These are phyloP conservation scores for Autographa pulchrina DNA, from an alignment of 2,888 invertebrate species.

Conservation along the genomic window DNA sequence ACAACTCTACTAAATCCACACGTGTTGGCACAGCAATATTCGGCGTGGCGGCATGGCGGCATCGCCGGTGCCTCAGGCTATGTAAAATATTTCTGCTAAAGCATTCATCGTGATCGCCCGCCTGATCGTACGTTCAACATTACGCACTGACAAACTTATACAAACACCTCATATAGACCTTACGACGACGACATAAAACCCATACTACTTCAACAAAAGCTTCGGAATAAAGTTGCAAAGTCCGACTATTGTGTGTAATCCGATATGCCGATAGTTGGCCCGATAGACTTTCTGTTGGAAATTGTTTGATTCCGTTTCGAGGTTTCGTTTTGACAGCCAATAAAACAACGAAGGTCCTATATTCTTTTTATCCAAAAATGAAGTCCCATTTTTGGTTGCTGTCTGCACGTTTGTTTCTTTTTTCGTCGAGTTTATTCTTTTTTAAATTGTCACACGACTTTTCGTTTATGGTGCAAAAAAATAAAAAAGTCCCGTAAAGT, in stretches of 20 bases:
- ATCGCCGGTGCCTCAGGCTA: conserved; percentile 82
- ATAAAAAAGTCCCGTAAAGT: conserved; percentile 53
- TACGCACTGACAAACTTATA: conserved; percentile 75
- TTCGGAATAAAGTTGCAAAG: conserved; percentile 67
- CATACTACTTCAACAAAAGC: conserved; percentile 55
- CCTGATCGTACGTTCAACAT: conserved; percentile 81
- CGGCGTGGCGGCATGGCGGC: conserved; percentile 80
- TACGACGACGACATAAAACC: conserved; percentile 66
- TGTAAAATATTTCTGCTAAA: conserved; percentile 89
- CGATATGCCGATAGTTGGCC: conserved; percentile 82
- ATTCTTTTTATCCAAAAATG: conserved; percentile 53
- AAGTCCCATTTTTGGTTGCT: conserved; percentile 53
- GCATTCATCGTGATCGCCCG: conserved; percentile 88
- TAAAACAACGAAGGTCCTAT: conserved; percentile 57
- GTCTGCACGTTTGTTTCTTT: conserved; percentile 58
- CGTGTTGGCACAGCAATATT: conserved; percentile 87
- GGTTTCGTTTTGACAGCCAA: conserved; percentile 73
- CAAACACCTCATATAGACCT: conserved; percentile 60
- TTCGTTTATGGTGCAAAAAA: conserved; percentile 53
- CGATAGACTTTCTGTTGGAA: conserved; percentile 79
- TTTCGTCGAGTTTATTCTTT: conserved; percentile 47
- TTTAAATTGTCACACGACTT: conserved; percentile 52
- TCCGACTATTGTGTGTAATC: conserved; percentile 82
- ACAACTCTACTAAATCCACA: conserved; percentile 73
- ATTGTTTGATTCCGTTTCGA: conserved; percentile 81